A percentile compares a stretch with the other conserved stretches of the same genome.
Evolutionary conservation across 2,113 vertebrate genomes (phyloP).

Genomic region (Morone chrysops): DNA sequence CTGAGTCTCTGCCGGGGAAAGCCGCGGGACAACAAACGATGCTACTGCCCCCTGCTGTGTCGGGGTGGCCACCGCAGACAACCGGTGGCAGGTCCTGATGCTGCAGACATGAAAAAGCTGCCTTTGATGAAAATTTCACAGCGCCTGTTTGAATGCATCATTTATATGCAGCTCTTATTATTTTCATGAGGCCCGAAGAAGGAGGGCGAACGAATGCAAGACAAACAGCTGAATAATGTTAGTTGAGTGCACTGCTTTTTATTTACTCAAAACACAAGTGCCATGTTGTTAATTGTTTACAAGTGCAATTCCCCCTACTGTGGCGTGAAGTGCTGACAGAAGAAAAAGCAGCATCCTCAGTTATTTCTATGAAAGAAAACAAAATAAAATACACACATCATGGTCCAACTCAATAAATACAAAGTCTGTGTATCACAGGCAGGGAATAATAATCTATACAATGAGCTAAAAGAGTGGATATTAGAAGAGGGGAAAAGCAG

Average conservation of each 20-base stretch:
- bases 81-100: slow-evolving; percentile 34
- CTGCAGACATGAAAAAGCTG: slow-evolving; percentile 21
- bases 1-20: slow-evolving; percentile 10
- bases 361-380: slow-evolving; percentile 24
- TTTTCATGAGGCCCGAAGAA: slow-evolving; percentile 31
- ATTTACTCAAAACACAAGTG: slow-evolving; percentile 63
- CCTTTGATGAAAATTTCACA: slow-evolving; percentile 19
- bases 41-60: slow-evolving; percentile 59
- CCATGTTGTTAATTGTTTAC: slow-evolving; percentile 60
- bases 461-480: slow-evolving; percentile 16
- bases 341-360: slow-evolving; percentile 14
- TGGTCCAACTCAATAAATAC: slow-evolving; percentile 57
- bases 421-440: slow-evolving; percentile 35
- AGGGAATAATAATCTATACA: slow-evolving; percentile 43
- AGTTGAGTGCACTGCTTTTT: slow-evolving; percentile 63
- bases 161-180: slow-evolving; percentile 51
- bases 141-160: slow-evolving; percentile 39
- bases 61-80: slow-evolving; percentile 47
- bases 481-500: slow-evolving; percentile 13
- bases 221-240: slow-evolving; percentile 67
- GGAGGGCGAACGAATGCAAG: slow-evolving; percentile 20
- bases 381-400: slow-evolving; percentile 9
- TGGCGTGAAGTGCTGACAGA: slow-evolving; percentile 17
- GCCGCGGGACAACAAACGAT: neutral
- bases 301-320: slow-evolving; percentile 37